These are phyloP conservation scores for Polypterus senegalus DNA, from an alignment of 2,113 vertebrate genomes.

Conservation along the genomic window DNA sequence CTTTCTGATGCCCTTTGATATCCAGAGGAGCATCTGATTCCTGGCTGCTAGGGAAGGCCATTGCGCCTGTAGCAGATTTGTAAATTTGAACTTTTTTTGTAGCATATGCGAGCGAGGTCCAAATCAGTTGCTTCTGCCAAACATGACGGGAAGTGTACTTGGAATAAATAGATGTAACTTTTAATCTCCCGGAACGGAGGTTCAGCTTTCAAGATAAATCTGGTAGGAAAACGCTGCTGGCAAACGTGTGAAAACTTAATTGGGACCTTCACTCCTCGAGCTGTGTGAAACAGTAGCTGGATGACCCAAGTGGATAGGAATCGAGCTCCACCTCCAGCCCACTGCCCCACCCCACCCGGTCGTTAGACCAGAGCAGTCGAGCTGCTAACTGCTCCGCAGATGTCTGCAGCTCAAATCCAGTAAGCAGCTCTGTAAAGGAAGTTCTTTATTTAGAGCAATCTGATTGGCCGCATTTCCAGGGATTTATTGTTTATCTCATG, in stretches of 20 bases:
- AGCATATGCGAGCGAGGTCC: background rate
- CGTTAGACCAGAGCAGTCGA: too few relatives aligned
- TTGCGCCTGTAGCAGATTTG: constrained; percentile 33
- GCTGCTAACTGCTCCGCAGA: too few relatives aligned
- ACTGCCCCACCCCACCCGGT: too few relatives aligned
- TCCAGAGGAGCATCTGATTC: constrained; percentile 26
- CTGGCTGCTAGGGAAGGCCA: background rate
- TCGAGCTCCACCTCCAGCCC: background rate
- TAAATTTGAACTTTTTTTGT: constrained; percentile 33
- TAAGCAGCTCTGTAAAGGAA: too few relatives aligned
- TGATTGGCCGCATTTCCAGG: too few relatives aligned
- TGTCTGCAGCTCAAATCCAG: too few relatives aligned
- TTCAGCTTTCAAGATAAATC: constrained; percentile 33
- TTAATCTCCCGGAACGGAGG: constrained; percentile 25
- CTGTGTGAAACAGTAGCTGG: constrained; percentile 17
- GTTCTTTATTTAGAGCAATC: too few relatives aligned
- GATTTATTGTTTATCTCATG: too few relatives aligned
- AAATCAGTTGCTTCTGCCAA: too few relatives aligned
- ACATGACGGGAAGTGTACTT: constrained; percentile 40
- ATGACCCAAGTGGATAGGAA: constrained; percentile 19
- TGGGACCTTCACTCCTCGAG: constrained; percentile 24
- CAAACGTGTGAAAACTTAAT: constrained; percentile 28
- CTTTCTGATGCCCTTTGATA: constrained; percentile 24
- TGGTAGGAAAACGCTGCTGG: constrained; percentile 32
- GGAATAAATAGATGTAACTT: constrained; percentile 35